These are phyloP conservation scores for Rhineura floridana DNA, from an alignment of 2,113 vertebrate species.

Conservation along the genomic window DNA sequence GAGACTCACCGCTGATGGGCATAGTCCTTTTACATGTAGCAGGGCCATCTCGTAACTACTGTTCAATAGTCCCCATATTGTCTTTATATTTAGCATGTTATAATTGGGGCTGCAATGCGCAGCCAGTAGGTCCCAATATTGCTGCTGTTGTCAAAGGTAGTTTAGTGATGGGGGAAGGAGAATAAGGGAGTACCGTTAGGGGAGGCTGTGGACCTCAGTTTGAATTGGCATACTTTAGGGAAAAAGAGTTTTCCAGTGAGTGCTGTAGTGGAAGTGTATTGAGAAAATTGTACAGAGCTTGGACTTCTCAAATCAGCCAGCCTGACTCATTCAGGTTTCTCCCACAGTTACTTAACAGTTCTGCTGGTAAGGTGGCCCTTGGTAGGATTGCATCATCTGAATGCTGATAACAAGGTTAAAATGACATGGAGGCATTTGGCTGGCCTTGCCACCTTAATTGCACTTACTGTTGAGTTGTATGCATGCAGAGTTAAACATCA, in stretches of 20 bases:
- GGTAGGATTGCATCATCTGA: neutral
- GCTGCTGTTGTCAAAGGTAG: neutral
- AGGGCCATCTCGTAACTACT: neutral
- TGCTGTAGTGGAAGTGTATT: neutral
- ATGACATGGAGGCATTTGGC: neutral
- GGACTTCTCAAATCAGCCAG: neutral
- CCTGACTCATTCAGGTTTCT: neutral
- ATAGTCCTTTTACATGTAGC: neutral
- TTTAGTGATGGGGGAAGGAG: neutral
- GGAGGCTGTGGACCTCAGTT: neutral
- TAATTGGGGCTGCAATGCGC: neutral
- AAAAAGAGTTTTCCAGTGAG: neutral
- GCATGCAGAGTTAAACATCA: neutral
- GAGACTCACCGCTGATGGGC: neutral
- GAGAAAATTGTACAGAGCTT: neutral
- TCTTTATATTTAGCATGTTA: no score
- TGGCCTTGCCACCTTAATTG: neutral
- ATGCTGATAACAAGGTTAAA: neutral
- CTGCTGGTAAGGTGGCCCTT: neutral
- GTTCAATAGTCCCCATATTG: neutral
- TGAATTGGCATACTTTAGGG: neutral
- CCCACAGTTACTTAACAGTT: neutral
- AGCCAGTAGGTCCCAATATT: neutral
- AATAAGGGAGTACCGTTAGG: neutral
- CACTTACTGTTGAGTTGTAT: neutral